Base-by-base conservation (phyloP, 2,888 invertebrate species). In the Leptinotarsa juncta region DNA sequence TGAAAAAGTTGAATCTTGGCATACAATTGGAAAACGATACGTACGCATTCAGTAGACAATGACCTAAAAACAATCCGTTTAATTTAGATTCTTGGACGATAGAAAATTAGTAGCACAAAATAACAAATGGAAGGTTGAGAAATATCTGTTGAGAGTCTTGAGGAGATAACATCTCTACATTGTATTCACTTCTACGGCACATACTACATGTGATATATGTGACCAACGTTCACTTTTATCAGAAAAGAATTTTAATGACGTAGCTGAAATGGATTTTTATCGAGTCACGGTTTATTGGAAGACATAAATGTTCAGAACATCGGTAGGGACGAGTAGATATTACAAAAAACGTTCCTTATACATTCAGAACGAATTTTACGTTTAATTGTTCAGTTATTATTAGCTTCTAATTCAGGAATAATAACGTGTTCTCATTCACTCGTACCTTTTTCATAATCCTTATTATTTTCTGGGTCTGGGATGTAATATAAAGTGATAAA, bases 191-290 rank as follows among this genome's bases (percentile, higher is more conserved):
- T 75, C 65, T 75, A 69, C 60, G 69, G 72, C 53, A 60, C 57
- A 65, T 48, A 65, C 66, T 57, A 15, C 51, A 23, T 68, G 72
- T 68, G 69, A 68, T 69, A 49, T 72, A 75, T 55, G 75, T 57
- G 67, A 71, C 60, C 66, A 74, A 78, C 75, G 71, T 66, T 75
- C 65, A 68, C 75, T 70, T 74, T 74, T 68, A 70, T 76, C 67
- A 70, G 67, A 67, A 68, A 80, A 73, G 72, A 74, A 78, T 78
- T 80, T 77, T 78, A 78, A 80, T 78, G 53, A 12, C 14, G 3
- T 23, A 20, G 23, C 57, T 57, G 57, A 57, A 23, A 57, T 57
- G 23, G 23, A 20, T 23, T 23, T 14, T 57, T 20, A 14, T 57
- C 14, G 4, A 57, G 20, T 57, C 23, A 57, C 14, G 12, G 23